Evolutionary conservation across 2,113 vertebrate genomes (phyloP), one percentile per base, ranked within the genome.

Genomic region (Cyprinodon variegatus): DNA sequence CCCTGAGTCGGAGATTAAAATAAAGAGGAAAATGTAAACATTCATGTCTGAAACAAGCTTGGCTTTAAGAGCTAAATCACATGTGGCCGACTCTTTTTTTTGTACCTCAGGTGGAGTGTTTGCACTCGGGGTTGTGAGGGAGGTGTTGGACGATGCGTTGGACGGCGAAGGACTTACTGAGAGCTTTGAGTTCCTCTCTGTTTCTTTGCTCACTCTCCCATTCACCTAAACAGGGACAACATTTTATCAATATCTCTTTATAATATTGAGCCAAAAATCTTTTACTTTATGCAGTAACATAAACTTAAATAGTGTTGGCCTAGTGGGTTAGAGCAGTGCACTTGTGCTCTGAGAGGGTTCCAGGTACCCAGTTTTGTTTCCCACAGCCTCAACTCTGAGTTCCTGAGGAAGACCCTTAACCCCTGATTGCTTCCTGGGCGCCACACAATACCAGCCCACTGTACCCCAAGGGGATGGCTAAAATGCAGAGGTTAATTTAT

Each of bases 111-210:
- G 85, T 0, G 91, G 90, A 37, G 83, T 89, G 86, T 72, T 87
- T 3, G 86, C 59, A 6, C 83, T 65, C 0, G 88, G 86, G 63
- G 89, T 88, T 11, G 88, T 89, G 75, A 93, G 68, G 0, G 94
- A 94, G 66, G 92, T 48, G 61, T 93, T 93, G 40, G 94, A 95
- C 0, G 93, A 94, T 20, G 92, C 77, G 40, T 85, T 95, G 77
- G 94, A 94, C 7, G 91, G 91, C 37, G 93, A 91, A 1, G 93
- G 92, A 72, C 93, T 95, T 70, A 88, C 59, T 0, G 92, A 91
- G 62, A 90, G 61, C 71, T 88, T 93, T 0, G 87, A 91, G 77
- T 94, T 88, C 61, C 88, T 83, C 22, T 90, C 76, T 0, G 66
- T 76, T 65, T 91, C 91, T 67, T 72, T 84, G 63, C 71, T 64